Conservation (phyloP, 2,797 vertebrate genomes). For the Melanotaenia boesemani region DNA sequence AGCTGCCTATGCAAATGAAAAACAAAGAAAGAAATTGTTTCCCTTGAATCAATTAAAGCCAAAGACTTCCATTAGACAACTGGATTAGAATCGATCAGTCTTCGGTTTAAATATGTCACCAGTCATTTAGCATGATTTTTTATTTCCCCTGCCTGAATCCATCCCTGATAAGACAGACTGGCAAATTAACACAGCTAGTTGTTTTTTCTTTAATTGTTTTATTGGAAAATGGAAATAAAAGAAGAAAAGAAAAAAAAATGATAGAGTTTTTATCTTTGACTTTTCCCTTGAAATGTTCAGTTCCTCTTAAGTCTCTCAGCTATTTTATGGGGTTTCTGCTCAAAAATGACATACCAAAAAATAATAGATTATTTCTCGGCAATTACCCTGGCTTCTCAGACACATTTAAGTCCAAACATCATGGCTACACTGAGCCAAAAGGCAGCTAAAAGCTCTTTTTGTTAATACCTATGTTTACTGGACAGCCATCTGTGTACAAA, state of each 20-base stretch:
- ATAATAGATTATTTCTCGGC: too few relatives aligned
- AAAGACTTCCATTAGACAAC: slow-evolving; percentile 13
- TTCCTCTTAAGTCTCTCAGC: too few relatives aligned
- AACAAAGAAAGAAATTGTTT: not conserved
- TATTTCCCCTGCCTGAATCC: not conserved
- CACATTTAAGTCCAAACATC: too few relatives aligned
- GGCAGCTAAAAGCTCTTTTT: too few relatives aligned
- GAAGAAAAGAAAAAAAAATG: not conserved
- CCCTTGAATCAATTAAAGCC: slow-evolving; percentile 3
- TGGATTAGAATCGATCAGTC: slow-evolving; percentile 16
- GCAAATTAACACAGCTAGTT: not conserved
- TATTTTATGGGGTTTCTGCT: too few relatives aligned
- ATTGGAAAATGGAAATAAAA: too few relatives aligned
- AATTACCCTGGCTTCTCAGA: too few relatives aligned
- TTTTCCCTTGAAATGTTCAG: not conserved
- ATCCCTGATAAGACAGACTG: not conserved
- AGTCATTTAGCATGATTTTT: not conserved
- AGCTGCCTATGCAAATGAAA: slow-evolving; percentile 6
- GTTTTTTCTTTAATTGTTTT: not conserved
- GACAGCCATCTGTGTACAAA: too few relatives aligned
- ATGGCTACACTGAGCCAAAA: too few relatives aligned
- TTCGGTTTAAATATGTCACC: not conserved
- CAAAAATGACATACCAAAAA: too few relatives aligned
- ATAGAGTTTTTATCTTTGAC: not conserved
- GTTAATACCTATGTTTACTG: too few relatives aligned